Percentiles rank a stretch among this genome's conserved stretches.
These are phyloP conservation scores for Drosophila formosana DNA, from an alignment of 2,888 invertebrate genomes.

Conservation along the genomic window DNA sequence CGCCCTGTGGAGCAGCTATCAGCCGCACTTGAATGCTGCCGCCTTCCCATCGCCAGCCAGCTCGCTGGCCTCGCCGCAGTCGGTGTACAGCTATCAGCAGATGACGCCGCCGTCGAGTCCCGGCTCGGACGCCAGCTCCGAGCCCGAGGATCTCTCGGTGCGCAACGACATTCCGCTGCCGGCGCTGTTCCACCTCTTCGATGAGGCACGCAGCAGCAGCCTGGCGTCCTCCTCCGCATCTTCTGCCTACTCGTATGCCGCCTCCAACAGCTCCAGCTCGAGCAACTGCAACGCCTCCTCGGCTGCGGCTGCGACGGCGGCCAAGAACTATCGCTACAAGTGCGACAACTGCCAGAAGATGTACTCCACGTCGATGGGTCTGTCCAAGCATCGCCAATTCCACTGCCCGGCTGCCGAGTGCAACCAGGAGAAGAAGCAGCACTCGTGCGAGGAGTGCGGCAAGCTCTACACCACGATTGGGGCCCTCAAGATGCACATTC, in stretches of 20 bases:
- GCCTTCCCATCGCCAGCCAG: slow-evolving; percentile 75
- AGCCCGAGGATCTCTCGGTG: slow-evolving; percentile 84
- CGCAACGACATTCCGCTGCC: slow-evolving; percentile 83
- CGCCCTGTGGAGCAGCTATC: slow-evolving; percentile 80
- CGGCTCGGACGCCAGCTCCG: slow-evolving; percentile 77
- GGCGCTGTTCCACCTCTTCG: slow-evolving; percentile 80
- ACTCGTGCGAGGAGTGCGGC: slow-evolving; percentile 83
- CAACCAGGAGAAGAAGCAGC: slow-evolving; percentile 93
- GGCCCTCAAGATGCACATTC: slow-evolving; percentile 85
- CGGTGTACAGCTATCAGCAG: slow-evolving; percentile 73
- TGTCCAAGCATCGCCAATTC: slow-evolving; percentile 97
- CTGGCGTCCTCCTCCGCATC: slow-evolving; percentile 19
- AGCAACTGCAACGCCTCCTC: slow-evolving; percentile 5
- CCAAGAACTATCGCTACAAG: slow-evolving; percentile 89
- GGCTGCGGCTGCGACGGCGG: slow-evolving; percentile 13
- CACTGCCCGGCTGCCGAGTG: slow-evolving; percentile 95
- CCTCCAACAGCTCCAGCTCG: slow-evolving; percentile 22
- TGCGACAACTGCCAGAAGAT: slow-evolving; percentile 97
- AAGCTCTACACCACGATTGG: slow-evolving; percentile 84
- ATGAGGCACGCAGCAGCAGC: slow-evolving; percentile 68
- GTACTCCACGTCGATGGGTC: slow-evolving; percentile 97
- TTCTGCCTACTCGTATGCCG: slow-evolving; percentile 43
- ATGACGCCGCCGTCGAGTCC: slow-evolving; percentile 84
- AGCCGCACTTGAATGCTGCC: slow-evolving; percentile 55
- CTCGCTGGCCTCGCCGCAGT: slow-evolving; percentile 69